Base-by-base conservation (phyloP, 2,113 vertebrate species). In the Cyanistes caeruleus region DNA sequence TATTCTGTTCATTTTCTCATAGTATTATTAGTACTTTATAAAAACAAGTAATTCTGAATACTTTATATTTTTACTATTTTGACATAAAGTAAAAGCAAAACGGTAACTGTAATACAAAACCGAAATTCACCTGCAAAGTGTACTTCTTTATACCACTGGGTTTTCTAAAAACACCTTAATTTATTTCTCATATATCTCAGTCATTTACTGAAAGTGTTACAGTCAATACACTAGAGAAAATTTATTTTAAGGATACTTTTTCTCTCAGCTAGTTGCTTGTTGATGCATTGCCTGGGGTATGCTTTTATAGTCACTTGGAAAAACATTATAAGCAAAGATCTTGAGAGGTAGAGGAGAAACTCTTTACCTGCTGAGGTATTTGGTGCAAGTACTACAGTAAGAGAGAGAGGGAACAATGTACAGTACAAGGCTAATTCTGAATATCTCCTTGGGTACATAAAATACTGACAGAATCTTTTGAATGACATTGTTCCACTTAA, bases 371-470 rank as follows among this genome's bases (percentile, higher is more conserved):
- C 43, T 68, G 16, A 35, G 17, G 20, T 72, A 43, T n/a, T 72
- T 46, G 12, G 14, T 68, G 19, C 1, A 41, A 78, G 15, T 39
- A 88, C 5, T 60, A 73, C 37, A 88, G 7, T 51, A 63, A 41
- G 24, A 62, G 41, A 93, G 63, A n/a, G 35, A 52, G 4, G 8
- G 19, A 88, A 62, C 24, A 74, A 74, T 7, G 11, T 17, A 58
- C 16, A 67, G 19, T 35, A 13, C 5, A 76, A 93, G 25, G 33
- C 13, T 83, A 75, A 82, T 73, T 69, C 62, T 79, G 22, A 90
- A 2, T 62, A 62, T 62, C 15, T 85, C 67, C n/a, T 77, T 0
- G 0, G 16, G 18, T 87, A 73, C 6, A 17, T 33, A 18, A 69
- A 93, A 80, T 46, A 68, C 11, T 73, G 58, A 20, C 41, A 49